These are phyloP conservation scores for Achroia grisella DNA, from an alignment of 1,140 invertebrate genomes.

Conservation along the genomic window DNA sequence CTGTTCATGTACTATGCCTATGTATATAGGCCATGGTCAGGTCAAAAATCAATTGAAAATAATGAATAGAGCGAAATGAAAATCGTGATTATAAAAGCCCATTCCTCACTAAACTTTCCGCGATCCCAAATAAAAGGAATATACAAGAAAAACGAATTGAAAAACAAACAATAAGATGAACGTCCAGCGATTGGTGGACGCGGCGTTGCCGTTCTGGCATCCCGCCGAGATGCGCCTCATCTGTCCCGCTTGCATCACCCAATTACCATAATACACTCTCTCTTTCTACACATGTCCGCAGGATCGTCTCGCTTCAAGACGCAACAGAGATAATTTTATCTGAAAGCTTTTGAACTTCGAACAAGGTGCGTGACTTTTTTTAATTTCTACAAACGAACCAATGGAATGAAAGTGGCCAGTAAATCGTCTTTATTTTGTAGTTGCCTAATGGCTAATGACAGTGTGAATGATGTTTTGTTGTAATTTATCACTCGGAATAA, in stretches of 20 bases:
- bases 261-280: conserved; percentile 15
- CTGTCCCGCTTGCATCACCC: conserved; percentile 25
- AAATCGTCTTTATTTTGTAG: conserved; percentile 12
- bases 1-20: too few species aligned
- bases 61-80: too few species aligned
- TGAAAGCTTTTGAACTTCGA: conserved; percentile 56
- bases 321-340: conserved; percentile 67
- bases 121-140: conserved; percentile 7
- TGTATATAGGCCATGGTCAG: too few species aligned
- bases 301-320: conserved; percentile 68
- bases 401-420: conserved; percentile 29
- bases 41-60: too few species aligned
- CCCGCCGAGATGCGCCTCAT: conserved; percentile 45
- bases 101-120: neutral
- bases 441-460: conserved; percentile 3
- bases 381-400: conserved; percentile 38
- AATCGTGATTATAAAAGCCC: neutral
- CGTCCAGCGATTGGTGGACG: conserved; percentile 63
- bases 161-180: conserved; percentile 45
- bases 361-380: conserved; percentile 44
- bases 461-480: neutral
- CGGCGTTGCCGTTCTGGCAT: conserved; percentile 61
- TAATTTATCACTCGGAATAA: neutral
- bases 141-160: conserved; percentile 34
- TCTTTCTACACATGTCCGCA: conserved; percentile 46